Evolutionary conservation across 1,140 invertebrate species (phyloP).

Genomic region (Nilaparvata lugens): DNA sequence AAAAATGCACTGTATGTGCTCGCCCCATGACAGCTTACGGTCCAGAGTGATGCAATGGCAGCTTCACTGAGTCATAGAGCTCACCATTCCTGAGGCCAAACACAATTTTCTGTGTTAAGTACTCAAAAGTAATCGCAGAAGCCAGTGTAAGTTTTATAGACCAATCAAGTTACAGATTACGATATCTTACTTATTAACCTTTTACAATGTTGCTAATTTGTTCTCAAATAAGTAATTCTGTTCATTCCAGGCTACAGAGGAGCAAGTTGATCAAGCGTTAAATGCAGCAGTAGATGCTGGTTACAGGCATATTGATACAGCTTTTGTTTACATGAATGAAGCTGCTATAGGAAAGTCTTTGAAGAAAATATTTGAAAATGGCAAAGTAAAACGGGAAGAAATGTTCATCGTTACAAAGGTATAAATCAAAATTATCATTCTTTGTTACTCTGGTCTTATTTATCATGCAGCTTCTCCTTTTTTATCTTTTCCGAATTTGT

Average conservation of each 20-base stretch:
- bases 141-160: not conserved
- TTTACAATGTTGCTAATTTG: not conserved
- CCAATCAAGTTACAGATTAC: not conserved
- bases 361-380: conserved; percentile 33
- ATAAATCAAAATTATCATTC: conserved; percentile 4
- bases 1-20: too few species aligned
- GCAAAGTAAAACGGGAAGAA: conserved; percentile 34
- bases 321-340: conserved; percentile 38
- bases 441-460: not conserved
- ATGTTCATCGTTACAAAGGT: conserved; percentile 40
- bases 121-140: not conserved
- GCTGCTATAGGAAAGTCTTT: conserved; percentile 35
- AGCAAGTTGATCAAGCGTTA: conserved; percentile 33
- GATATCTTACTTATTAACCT: not conserved
- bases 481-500: too few species aligned
- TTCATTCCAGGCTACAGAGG: conserved; percentile 19
- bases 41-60: too few species aligned
- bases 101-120: too few species aligned
- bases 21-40: too few species aligned
- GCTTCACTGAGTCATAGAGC: too few species aligned
- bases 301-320: conserved; percentile 42
- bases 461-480: too few species aligned
- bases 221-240: too few species aligned
- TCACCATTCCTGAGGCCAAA: too few species aligned
- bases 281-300: conserved; percentile 37